Evolutionary conservation across 2,888 invertebrate genomes (phyloP).

Genomic region (Drosophila demipolita): DNA sequence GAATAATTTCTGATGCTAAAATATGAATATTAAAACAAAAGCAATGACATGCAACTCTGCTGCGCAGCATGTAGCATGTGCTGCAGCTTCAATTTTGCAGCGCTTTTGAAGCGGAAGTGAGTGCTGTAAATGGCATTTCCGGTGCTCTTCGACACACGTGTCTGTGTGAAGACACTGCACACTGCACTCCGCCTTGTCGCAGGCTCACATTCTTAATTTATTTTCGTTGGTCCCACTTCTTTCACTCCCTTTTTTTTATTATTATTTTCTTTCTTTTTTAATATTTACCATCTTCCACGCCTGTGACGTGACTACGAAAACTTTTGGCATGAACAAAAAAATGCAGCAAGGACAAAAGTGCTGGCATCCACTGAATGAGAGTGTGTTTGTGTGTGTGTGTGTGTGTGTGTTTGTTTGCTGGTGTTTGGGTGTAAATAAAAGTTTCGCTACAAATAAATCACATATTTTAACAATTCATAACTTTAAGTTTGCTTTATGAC

Average conservation of each 20-base stretch:
- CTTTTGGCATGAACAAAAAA: conserved; percentile 38
- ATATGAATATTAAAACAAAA: conserved; percentile 80
- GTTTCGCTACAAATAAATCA: conserved; percentile 74
- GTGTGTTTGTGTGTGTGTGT: conserved; percentile 20
- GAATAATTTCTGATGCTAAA: conserved; percentile 79
- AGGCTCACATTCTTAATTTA: conserved; percentile 34
- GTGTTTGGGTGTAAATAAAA: conserved; percentile 25
- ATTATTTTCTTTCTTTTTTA: conserved; percentile 25
- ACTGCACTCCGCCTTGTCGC: conserved; percentile 18
- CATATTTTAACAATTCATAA: conserved; percentile 78
- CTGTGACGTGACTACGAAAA: conserved; percentile 70
- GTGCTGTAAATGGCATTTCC: conserved; percentile 69
- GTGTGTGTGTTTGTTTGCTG: conserved; percentile 7
- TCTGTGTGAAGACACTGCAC: conserved; percentile 25
- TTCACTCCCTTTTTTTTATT: conserved; percentile 31
- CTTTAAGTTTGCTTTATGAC: conserved; percentile 74
- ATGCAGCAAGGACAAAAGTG: conserved; percentile 21
- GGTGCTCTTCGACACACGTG: conserved; percentile 56
- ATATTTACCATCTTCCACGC: conserved; percentile 58
- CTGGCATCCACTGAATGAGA: conserved; percentile 19
- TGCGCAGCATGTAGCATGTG: conserved; percentile 69
- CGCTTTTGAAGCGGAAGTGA: conserved; percentile 43
- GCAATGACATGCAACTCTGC: conserved; percentile 43
- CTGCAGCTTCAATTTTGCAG: conserved; percentile 20
- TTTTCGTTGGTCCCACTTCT: neutral